phyloP scores from a whole-genome alignment of 1,140 invertebrate species.

The Pseudomyrmex dendroicus region DNA sequence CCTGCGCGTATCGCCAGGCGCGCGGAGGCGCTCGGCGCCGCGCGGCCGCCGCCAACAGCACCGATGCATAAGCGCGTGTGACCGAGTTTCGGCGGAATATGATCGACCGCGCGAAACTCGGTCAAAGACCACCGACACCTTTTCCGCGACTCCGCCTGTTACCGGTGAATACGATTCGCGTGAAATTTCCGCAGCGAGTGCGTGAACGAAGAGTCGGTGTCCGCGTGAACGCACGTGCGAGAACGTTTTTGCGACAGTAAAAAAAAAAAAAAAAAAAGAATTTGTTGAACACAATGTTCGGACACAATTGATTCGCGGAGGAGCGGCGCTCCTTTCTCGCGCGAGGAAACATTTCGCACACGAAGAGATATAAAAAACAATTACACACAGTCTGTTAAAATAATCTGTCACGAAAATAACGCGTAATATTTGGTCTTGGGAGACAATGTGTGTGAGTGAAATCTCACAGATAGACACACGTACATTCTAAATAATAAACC shows the following conservation, averaged over 20 bases:
- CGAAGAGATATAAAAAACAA: too few relatives aligned
- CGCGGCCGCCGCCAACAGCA: conserved; percentile 61
- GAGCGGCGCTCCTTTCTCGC: too few relatives aligned
- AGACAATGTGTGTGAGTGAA: too few relatives aligned
- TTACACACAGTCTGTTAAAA: too few relatives aligned
- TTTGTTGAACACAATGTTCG: too few relatives aligned
- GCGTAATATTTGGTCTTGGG: too few relatives aligned
- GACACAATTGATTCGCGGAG: too few relatives aligned
- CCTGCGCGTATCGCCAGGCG: conserved; percentile 38
- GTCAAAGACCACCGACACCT: conserved; percentile 76
- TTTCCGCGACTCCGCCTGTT: conserved; percentile 57
- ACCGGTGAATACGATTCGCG: conserved; percentile 42
- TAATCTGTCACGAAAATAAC: too few relatives aligned
- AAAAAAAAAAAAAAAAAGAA: too few relatives aligned
- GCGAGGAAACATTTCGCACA: too few relatives aligned
- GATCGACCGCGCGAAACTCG: conserved; percentile 75
- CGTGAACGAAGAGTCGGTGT: not conserved
- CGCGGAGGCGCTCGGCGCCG: conserved; percentile 35
- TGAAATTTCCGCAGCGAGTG: conserved; percentile 44
- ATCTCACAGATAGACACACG: too few relatives aligned
- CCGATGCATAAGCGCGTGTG: conserved; percentile 74
- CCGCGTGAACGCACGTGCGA: not conserved
- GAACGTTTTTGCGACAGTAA: not conserved
- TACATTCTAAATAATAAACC: too few relatives aligned
- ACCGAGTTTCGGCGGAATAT: conserved; percentile 74